Percentiles rank a stretch among this genome's conserved stretches.
These are phyloP conservation scores for Pogonognathellus flavescens DNA, from an alignment of 1,140 invertebrate genomes.

Conservation along the genomic window DNA sequence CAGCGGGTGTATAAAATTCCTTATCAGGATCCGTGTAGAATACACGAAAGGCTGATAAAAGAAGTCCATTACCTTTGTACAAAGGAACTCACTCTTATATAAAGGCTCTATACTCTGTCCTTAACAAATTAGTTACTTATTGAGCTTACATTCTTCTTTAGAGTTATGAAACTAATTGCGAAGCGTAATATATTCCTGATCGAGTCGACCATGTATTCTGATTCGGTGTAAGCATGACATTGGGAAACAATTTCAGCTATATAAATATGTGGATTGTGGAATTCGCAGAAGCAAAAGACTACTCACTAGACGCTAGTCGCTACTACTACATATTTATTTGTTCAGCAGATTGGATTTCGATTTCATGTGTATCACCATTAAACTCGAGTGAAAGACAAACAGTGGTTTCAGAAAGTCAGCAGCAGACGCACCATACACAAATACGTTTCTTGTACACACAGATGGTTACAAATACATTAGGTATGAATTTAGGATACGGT, in stretches of 20 bases:
- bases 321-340: no score
- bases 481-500: neutral
- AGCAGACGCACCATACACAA: no score
- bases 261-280: no score
- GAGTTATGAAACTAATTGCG: no score
- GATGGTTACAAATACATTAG: no score
- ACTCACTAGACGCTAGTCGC: no score
- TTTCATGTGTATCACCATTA: no score
- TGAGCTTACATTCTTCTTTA: neutral
- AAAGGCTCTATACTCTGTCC: neutral
- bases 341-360: no score
- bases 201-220: neutral
- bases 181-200: neutral
- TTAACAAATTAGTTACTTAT: conserved; percentile 25
- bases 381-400: no score
- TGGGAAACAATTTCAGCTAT: neutral
- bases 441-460: no score
- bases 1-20: conserved; percentile 33
- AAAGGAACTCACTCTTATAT: neutral
- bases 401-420: no score
- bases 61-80: conserved; percentile 38
- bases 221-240: conserved; percentile 7
- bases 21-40: conserved; percentile 26
- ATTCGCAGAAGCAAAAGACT: neutral
- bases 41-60: conserved; percentile 21